Conservation (phyloP, 2,888 invertebrate species). For the Andrena praecox region DNA sequence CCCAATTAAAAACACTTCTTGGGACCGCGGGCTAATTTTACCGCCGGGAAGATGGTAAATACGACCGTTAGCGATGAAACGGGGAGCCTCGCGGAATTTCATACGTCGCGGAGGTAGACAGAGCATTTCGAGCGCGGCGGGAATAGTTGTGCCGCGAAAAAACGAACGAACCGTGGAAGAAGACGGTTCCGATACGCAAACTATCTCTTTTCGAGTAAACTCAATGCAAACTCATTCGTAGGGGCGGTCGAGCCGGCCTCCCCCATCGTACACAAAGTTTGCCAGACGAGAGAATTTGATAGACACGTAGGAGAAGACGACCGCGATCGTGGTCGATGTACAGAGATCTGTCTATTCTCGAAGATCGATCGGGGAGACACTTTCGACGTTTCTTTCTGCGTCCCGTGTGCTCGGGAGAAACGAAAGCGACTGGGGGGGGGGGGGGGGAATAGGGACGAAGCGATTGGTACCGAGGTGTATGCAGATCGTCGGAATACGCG, state of each 20-base stretch:
- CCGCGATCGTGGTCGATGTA: slow-evolving; percentile 33
- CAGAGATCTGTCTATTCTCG: slow-evolving; percentile 21
- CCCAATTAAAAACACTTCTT: slow-evolving; percentile 44
- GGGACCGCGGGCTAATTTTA: not conserved
- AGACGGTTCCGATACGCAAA: slow-evolving; percentile 43
- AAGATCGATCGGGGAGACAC: not conserved
- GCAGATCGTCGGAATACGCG: slow-evolving; percentile 25
- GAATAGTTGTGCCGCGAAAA: slow-evolving; percentile 4
- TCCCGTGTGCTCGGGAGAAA: not conserved
- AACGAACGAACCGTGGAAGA: slow-evolving; percentile 17
- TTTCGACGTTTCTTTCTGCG: slow-evolving; percentile 15
- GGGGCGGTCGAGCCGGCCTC: not conserved
- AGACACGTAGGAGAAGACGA: slow-evolving; percentile 32
- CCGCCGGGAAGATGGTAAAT: not conserved
- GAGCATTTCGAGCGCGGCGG: not conserved
- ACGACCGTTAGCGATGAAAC: not conserved
- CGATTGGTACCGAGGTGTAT: slow-evolving; percentile 14
- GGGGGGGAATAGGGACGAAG: not conserved
- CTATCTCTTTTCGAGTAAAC: slow-evolving; percentile 47
- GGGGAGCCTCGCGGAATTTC: slow-evolving; percentile 1
- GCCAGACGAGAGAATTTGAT: slow-evolving; percentile 45
- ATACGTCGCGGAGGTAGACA: not conserved
- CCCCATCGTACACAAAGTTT: slow-evolving; percentile 27
- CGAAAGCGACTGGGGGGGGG: not conserved
- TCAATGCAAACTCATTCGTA: slow-evolving; percentile 50